Base-by-base conservation (phyloP, 2,888 invertebrate genomes). In the Drosophila greeni region DNA sequence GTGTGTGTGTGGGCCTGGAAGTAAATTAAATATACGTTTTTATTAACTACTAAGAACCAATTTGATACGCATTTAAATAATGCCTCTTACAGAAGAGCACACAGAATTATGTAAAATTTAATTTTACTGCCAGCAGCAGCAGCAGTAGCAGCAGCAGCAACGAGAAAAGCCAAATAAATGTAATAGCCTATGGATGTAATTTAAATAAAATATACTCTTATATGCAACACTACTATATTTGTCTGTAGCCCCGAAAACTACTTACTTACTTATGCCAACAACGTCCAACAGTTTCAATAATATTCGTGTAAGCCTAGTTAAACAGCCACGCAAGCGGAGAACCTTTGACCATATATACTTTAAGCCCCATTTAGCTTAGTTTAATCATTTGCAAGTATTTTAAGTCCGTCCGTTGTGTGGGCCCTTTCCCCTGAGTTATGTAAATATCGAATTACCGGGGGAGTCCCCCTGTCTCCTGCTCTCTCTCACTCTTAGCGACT, bases 41-140 rank as follows among this genome's bases (percentile, higher is more conserved):
- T 82, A 83, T 84, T 83, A 82, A 84, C 81, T 82, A 84, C 83
- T 82, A 82, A 82, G 81, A 84, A 81, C 85, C 81, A 82, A 82
- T 82, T 81, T 80, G 79, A 84, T 82, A 84, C 76, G 76, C 80
- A 84, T 84, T 79, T 80, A 82, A 79, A 82, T 80, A 80, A 82
- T 72, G 73, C 75, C 70, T 49, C 76, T 62, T 55, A 60, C 66
- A 56, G 54, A 57, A 72, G 59, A 64, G 75, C 64, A 54, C 56
- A 68, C 37, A 74, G 52, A 47, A 76, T 74, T 64, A 79, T 84
- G 84, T 80, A 75, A 80, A 80, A 84, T 84, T 76, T 34, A 84
- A 80, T 75, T 79, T 79, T 84, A 84, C 82, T 67, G 72, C 37
- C 62, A 51, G 29, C 33, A 24, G 48, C 26, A 34, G 47, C 11